These are phyloP conservation scores for Xanthia icteritia DNA, from an alignment of 2,888 invertebrate species.

Conservation along the genomic window DNA sequence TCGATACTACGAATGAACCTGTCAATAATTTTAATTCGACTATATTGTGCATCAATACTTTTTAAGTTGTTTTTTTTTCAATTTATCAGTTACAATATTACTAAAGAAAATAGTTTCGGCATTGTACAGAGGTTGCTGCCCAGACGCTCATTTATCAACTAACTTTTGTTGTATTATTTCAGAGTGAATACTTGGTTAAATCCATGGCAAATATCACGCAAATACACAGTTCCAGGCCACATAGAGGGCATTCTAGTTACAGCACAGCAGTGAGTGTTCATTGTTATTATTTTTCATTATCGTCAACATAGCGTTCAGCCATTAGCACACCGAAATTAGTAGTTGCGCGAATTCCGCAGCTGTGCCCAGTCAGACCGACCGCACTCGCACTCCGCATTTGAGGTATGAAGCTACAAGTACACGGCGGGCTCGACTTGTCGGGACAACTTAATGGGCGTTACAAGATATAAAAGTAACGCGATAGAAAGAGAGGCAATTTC, in stretches of 20 bases:
- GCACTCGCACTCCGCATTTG: no score
- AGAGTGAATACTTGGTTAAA: constrained; percentile 93
- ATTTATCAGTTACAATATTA: background rate
- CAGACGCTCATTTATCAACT: background rate
- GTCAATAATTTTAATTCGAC: no score
- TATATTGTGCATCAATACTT: no score
- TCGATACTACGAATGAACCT: no score
- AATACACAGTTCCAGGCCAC: constrained; percentile 91
- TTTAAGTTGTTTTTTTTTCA: no score
- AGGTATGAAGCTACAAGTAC: no score
- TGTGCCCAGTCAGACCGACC: background rate
- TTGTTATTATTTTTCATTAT: background rate
- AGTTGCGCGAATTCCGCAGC: background rate
- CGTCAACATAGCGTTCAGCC: background rate
- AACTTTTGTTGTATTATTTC: constrained; percentile 44
- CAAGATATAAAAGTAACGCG: no score
- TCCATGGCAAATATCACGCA: constrained; percentile 92
- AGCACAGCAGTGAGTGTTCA: constrained; percentile 89
- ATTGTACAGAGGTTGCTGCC: no score
- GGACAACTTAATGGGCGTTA: no score
- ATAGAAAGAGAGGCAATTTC: no score
- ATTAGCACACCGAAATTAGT: background rate
- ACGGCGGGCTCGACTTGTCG: no score
- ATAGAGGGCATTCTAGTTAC: constrained; percentile 90
- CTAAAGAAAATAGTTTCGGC: background rate